Conservation (phyloP, 64 coral and sea anemone genomes). For the Catalaphyllia jardinei region DNA sequence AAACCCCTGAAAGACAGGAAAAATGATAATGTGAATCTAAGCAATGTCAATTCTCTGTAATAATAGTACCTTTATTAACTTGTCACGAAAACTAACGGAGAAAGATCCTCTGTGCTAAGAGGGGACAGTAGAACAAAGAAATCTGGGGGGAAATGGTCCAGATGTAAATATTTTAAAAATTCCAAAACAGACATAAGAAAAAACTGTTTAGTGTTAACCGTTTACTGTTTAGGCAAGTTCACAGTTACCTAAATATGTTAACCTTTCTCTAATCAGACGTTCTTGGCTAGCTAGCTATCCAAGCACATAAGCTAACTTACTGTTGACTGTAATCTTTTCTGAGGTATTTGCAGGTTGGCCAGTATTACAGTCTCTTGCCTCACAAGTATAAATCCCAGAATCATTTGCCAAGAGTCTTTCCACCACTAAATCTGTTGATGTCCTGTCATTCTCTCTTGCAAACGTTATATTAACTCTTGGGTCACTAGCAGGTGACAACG, state of each 20-base stretch:
- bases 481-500: not conserved
- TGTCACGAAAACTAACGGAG: not conserved
- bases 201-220: no score
- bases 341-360: not conserved
- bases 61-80: not conserved
- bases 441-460: not conserved
- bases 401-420: constrained; percentile 15
- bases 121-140: no score
- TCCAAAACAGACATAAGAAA: no score
- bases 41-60: not conserved
- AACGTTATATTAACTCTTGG: constrained; percentile 1
- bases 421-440: constrained; percentile 1
- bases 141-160: no score
- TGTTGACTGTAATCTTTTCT: not conserved
- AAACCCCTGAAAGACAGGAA: not conserved
- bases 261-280: no score
- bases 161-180: no score
- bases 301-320: not conserved
- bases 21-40: not conserved
- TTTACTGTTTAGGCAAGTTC: no score
- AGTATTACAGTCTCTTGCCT: not conserved
- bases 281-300: no score
- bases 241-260: no score
- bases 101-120: no score
- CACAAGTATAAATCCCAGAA: constrained; percentile 45